Evolutionary conservation across 2,797 vertebrate species (phyloP), one percentile per base, ranked within the genome.

Genomic region (Pteronotus mesoamericanus): DNA sequence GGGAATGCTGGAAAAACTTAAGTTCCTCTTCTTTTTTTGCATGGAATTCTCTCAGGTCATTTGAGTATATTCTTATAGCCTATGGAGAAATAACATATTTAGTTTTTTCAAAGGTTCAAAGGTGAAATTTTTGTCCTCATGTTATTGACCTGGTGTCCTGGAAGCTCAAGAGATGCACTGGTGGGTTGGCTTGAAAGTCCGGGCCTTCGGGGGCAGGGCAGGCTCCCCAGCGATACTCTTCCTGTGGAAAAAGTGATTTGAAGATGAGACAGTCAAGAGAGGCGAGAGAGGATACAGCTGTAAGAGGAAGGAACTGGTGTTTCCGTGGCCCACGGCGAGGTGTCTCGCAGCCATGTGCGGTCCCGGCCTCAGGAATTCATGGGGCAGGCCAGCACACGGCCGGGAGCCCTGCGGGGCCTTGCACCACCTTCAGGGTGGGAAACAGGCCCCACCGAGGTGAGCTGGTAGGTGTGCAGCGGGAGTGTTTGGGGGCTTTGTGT

Each of bases 81-180:
- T 71, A 22, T 74, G 26, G 37, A 91, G 61, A 66, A 74, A 4
- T 26, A 53, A n/a, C 32, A 37, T n/a, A 68, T 85, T 78, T n/a
- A 80, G 2, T 57, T 93, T 95, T 80, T 39, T 44, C 37, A 42
- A 48, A 86, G 46, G 37, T 85, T 72, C 61, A 86, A 48, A 83
- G 53, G 32, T 57, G 34, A 80, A 37, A 59, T 57, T 55, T 94
- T 79, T 92, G 57, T 59, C 32, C 24, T 88, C 0, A 5, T 14
- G 34, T 59, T 79, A 44, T 79, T 91, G 53, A 37, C 16, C 16
- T 88, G 55, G 80, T 2, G 3, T 77, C n/a, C 61, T 68, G 22
- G 51, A 59, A 96, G 39, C 32, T 18, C 44, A 15, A 8, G 53
- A 11, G 19, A 61, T 75, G 32, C 55, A 32, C 34, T 61, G 46